phyloP scores from a whole-genome alignment of 2,888 invertebrate species.

The Apodemia mormo region DNA sequence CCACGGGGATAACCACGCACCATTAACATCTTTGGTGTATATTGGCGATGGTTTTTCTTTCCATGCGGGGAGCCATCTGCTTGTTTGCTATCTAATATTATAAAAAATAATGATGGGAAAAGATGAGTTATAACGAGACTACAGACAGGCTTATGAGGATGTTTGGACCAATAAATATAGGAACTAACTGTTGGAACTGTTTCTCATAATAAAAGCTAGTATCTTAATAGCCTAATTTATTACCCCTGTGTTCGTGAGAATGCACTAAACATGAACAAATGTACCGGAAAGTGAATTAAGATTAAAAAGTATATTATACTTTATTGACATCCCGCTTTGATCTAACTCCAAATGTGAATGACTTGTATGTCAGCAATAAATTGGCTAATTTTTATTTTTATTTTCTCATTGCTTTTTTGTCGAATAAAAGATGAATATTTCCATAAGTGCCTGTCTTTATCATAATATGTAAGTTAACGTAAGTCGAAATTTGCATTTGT shows the following conservation, averaged over 20 bases:
- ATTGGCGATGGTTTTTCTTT: no score
- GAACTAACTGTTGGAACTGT: background rate
- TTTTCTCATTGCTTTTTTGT: background rate
- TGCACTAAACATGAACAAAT: background rate
- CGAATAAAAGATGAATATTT: background rate
- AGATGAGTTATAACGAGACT: no score
- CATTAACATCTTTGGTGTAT: no score
- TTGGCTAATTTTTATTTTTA: background rate
- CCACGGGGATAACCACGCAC: no score
- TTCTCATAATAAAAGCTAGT: background rate
- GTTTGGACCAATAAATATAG: background rate
- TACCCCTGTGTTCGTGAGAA: slow-evolving; percentile 1
- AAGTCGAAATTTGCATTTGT: no score
- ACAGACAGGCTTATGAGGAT: background rate
- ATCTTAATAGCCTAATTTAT: slow-evolving; percentile 4
- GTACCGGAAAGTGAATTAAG: slow-evolving; percentile 9
- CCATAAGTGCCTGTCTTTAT: background rate
- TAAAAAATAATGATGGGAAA: no score
- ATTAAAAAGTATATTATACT: background rate
- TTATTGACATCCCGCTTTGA: background rate
- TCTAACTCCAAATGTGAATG: background rate
- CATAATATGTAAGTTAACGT: no score
- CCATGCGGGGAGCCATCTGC: no score
- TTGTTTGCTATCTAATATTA: no score
- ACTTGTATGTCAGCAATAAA: background rate